Evolutionary conservation across 1,140 invertebrate species (phyloP), one percentile per base, ranked within the genome.

Genomic region (Archivesica marissinica): DNA sequence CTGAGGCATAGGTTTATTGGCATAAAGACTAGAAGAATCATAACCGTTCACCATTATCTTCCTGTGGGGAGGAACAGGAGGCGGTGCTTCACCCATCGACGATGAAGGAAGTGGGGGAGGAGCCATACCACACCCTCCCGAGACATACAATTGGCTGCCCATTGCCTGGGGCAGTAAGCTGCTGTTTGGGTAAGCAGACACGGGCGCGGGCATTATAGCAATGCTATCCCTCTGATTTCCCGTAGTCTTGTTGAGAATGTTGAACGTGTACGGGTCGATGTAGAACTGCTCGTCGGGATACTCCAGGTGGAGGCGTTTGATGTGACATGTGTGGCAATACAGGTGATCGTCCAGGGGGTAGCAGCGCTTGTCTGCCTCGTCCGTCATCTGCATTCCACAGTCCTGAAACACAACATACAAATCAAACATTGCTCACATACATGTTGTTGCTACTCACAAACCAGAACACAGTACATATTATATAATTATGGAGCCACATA

Each of bases 321-420:
- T 96, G 94, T 99, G 98, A 94, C 98, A 99, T 47, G 96, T 95
- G 50, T 97, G 96, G 93, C 98, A 99, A 94, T 99, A 96, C 50
- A 99, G 94, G 88, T 97, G 96, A 0, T 96, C 96, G 87, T 97
- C 97, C 30, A 99, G 94, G 9, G 98, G 98, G 95, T 99, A 99
- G 93, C 98, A 99, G 28, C 98, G 95, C 93, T 99, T 99, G 91
- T 99, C 98, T 0, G 98, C 97, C 93, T 99, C 98, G 94, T 99
- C 98, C 11, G 98, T 99, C 78, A 99, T 94, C 94, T 99, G 98
- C 96, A 99, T 97, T 33, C 97, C 97, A 94, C 98, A 99, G 90
- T 98, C 97, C 95, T 96, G 88, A 13, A 88, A 88, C n/a, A n/a
- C n/a, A 88, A 77, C 79, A 74, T 74, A 50, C 82, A 64, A 56